A percentile compares a stretch with the other conserved stretches of the same genome.
Evolutionary conservation across 92 coral and sea anemone species (phyloP).

Genomic region (Phenganax subtilis): DNA sequence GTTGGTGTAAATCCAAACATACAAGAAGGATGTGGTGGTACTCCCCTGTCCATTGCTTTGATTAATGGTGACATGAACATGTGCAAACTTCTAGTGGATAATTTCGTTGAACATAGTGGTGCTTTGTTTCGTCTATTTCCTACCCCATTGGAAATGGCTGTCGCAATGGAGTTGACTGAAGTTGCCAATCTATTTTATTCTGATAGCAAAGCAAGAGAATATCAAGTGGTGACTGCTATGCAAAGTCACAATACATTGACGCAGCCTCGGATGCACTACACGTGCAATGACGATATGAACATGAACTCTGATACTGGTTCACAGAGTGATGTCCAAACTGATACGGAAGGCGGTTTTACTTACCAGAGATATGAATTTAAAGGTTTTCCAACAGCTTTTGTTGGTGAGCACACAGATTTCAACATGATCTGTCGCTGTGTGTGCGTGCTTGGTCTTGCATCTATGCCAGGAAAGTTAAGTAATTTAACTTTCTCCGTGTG

Average conservation of each 20-base stretch:
- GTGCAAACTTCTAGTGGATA: slow-evolving; percentile 42
- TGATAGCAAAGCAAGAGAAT: background rate
- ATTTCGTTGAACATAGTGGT: slow-evolving; percentile 40
- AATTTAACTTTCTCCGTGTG: too few species aligned
- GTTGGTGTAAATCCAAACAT: slow-evolving; percentile 44
- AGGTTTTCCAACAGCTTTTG: background rate
- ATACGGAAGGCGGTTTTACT: background rate
- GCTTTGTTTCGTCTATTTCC: slow-evolving; percentile 7
- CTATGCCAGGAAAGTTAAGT: too few species aligned
- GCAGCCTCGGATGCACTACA: background rate
- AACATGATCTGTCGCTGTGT: too few species aligned
- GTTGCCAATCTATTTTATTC: background rate
- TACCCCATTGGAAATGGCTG: slow-evolving; percentile 25
- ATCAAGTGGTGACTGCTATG: background rate
- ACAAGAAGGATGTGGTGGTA: slow-evolving; percentile 50
- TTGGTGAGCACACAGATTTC: background rate
- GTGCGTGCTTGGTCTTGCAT: too few species aligned
- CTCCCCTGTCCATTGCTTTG: slow-evolving; percentile 48
- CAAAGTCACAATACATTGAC: background rate
- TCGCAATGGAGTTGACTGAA: background rate
- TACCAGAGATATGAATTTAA: background rate
- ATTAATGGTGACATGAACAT: slow-evolving; percentile 28
- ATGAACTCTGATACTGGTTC: background rate
- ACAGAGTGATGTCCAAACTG: background rate
- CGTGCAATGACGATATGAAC: background rate